phyloP scores from a whole-genome alignment of 1,140 invertebrate species.

The Micrasema minimum region DNA sequence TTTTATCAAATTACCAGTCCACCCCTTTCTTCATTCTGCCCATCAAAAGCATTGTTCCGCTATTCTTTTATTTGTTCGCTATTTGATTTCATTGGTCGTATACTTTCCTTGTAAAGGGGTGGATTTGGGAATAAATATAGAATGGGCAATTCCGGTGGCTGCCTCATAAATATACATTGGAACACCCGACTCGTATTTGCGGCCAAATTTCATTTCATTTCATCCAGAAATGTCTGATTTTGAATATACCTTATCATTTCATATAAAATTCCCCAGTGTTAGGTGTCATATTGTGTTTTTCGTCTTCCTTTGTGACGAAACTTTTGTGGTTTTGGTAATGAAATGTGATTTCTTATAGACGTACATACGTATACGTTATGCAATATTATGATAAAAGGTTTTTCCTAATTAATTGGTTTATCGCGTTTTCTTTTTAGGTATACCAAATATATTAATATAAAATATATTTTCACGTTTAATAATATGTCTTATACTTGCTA shows the following conservation, averaged over 20 bases:
- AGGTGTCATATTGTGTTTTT: conserved; percentile 32
- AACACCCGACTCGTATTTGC: neutral
- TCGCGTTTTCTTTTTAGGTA: too few species aligned
- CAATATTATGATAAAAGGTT: too few species aligned
- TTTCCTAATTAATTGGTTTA: too few species aligned
- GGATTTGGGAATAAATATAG: neutral
- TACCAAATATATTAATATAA: too few species aligned
- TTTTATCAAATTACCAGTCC: too few species aligned
- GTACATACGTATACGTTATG: too few species aligned
- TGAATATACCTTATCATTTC: conserved; percentile 12
- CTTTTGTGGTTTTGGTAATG: conserved; percentile 3
- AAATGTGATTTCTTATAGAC: conserved; percentile 27
- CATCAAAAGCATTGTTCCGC: conserved; percentile 53
- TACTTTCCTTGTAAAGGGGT: conserved; percentile 29
- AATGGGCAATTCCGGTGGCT: conserved; percentile 11
- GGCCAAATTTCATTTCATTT: too few species aligned
- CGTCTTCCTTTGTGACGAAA: conserved; percentile 2
- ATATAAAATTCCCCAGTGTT: conserved; percentile 13
- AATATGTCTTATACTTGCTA: too few species aligned
- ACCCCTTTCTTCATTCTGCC: conserved; percentile 8
- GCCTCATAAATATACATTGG: conserved; percentile 49
- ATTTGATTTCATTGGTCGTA: conserved; percentile 54
- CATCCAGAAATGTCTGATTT: too few species aligned
- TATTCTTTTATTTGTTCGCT: conserved; percentile 54
- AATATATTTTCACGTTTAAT: too few species aligned